phyloP scores from a whole-genome alignment of 2,797 vertebrate species.

The Amblyopsis hoosieri region DNA sequence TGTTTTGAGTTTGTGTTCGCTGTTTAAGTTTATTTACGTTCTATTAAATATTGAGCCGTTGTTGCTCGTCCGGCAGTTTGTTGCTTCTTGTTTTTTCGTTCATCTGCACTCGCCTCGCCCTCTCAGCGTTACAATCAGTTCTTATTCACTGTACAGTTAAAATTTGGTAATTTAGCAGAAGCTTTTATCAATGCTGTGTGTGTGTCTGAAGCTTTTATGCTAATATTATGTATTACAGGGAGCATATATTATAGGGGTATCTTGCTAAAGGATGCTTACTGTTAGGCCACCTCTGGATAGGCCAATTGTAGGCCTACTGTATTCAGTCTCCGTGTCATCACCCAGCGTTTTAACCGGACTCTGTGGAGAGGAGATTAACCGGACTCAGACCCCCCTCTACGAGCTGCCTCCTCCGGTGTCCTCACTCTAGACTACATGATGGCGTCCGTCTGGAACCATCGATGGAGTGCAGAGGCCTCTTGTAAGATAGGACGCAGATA shows the following conservation, averaged over 20 bases:
- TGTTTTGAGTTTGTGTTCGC: too few species aligned
- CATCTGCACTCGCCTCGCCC: too few species aligned
- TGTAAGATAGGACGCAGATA: conserved; percentile 51
- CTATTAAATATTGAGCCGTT: too few species aligned
- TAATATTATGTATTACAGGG: background rate
- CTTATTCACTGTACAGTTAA: too few species aligned
- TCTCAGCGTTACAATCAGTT: too few species aligned
- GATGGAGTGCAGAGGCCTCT: conserved; percentile 33
- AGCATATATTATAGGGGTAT: too few species aligned
- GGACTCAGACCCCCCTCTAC: conserved; percentile 11
- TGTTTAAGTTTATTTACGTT: too few species aligned
- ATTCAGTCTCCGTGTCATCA: conserved; percentile 36
- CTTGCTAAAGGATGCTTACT: too few species aligned
- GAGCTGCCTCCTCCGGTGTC: conserved; percentile 52
- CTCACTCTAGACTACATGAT: conserved; percentile 46
- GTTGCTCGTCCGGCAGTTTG: too few species aligned
- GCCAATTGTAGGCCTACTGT: background rate
- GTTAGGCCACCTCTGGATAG: too few species aligned
- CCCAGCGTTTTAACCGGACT: conserved; percentile 53
- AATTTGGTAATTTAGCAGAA: too few species aligned
- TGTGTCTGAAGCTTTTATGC: conserved; percentile 11
- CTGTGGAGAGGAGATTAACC: conserved; percentile 32
- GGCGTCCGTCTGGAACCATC: conserved; percentile 61
- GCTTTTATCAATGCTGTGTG: conserved; percentile 2
- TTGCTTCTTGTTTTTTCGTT: too few species aligned